A percentile compares a stretch with the other conserved stretches of the same genome.
Conservation (phyloP, 2,888 invertebrate species). For the Aleiodes leptofemur region DNA sequence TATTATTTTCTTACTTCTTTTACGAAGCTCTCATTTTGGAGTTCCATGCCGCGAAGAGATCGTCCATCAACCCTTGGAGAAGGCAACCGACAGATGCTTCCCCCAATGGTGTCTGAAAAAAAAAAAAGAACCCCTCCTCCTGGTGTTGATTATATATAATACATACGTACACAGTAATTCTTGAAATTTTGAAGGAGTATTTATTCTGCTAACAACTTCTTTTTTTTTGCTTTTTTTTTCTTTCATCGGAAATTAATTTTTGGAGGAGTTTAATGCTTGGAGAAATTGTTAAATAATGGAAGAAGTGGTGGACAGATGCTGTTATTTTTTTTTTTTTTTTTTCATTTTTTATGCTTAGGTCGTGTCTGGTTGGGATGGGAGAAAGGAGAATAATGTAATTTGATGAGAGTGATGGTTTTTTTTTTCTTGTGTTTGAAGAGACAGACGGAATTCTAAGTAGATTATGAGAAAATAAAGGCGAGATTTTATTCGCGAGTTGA, state of each 20-base stretch:
- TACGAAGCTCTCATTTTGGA: conserved; percentile 40
- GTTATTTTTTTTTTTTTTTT: too few relatives aligned
- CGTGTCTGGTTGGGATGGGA: conserved; percentile 6
- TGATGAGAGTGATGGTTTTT: conserved; percentile 1
- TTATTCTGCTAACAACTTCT: conserved; percentile 49
- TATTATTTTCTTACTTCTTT: conserved; percentile 40
- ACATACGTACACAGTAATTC: conserved; percentile 59
- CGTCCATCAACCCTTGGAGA: conserved; percentile 52
- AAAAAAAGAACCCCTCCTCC: conserved; percentile 33
- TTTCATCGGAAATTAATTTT: neutral
- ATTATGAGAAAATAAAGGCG: neutral
- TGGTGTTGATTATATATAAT: conserved; percentile 56
- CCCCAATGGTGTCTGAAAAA: conserved; percentile 38
- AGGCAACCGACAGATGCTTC: conserved; percentile 54
- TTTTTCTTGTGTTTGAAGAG: neutral
- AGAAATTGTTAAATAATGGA: neutral
- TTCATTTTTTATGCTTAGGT: neutral
- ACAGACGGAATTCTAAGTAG: conserved; percentile 12
- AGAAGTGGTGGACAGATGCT: neutral
- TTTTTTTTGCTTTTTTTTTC: conserved; percentile 17
- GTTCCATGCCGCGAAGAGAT: conserved; percentile 45
- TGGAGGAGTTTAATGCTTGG: neutral
- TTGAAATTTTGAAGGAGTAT: conserved; percentile 41
- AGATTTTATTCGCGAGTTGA: neutral
- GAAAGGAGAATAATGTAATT: neutral